Evolutionary conservation across 1,140 invertebrate genomes (phyloP).

Genomic region (Delia radicum): DNA sequence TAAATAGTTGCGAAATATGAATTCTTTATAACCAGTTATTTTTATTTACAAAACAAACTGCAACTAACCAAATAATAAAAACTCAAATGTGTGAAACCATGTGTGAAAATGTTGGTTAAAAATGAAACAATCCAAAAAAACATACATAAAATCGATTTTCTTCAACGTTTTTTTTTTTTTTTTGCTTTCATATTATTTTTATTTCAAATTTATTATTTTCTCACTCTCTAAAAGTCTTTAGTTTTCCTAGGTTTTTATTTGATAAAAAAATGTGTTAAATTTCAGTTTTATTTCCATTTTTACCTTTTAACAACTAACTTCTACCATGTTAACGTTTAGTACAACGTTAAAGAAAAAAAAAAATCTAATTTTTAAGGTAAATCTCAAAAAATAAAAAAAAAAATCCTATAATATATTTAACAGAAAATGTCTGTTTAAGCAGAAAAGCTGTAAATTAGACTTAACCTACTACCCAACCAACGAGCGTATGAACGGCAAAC

Average conservation of each 20-base stretch:
- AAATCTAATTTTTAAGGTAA: neutral
- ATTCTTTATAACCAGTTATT: no score
- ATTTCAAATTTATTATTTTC: no score
- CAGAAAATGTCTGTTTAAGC: conserved; percentile 3
- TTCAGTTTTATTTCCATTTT: neutral
- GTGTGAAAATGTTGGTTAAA: neutral
- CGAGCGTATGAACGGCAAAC: neutral
- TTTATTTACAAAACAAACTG: no score
- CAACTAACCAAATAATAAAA: no score
- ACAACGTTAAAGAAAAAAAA: neutral
- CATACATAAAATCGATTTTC: neutral
- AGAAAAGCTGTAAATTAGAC: conserved; percentile 24
- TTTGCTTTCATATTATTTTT: neutral
- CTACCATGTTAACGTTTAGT: neutral
- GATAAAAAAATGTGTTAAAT: neutral
- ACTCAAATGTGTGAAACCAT: neutral
- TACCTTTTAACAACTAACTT: neutral
- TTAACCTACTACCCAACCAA: neutral
- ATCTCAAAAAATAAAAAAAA: neutral
- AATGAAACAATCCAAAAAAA: neutral
- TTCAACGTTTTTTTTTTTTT: neutral
- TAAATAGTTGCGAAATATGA: no score
- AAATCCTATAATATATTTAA: neutral
- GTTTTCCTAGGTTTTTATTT: neutral
- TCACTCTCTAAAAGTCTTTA: neutral